Evolutionary conservation across 2,888 invertebrate genomes (phyloP).

Genomic region (Yponomeuta plumbellus): DNA sequence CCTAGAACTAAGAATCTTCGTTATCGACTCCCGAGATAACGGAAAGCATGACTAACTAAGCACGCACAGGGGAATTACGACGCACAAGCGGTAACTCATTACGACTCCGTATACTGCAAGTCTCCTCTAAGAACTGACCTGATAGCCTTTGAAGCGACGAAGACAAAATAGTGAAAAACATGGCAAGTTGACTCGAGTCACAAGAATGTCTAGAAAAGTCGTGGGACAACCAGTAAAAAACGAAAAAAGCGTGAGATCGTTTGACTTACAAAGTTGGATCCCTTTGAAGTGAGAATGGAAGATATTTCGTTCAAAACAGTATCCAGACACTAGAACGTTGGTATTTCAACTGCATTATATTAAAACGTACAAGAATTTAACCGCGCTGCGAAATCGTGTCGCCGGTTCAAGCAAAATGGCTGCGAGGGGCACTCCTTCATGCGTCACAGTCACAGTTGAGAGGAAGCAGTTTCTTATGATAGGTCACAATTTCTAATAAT

Average conservation of each 20-base stretch:
- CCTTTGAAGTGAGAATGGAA: neutral
- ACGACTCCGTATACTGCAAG: constrained; percentile 16
- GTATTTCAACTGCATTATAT: neutral
- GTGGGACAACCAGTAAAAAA: neutral
- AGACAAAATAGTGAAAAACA: neutral
- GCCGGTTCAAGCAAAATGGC: constrained; percentile 76
- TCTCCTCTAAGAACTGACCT: neutral
- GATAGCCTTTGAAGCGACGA: neutral
- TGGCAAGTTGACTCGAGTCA: neutral
- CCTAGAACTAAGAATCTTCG: neutral
- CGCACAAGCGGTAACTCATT: constrained; percentile 55
- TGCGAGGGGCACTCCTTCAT: constrained; percentile 75
- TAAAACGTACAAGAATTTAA: constrained; percentile 27
- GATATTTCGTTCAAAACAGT: neutral
- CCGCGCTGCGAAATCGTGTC: constrained; percentile 71
- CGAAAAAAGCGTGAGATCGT: neutral
- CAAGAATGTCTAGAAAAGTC: neutral
- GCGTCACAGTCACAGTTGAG: constrained; percentile 75
- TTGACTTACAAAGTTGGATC: neutral
- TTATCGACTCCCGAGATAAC: constrained; percentile 48
- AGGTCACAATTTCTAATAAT: constrained; percentile 32
- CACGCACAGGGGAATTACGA: constrained; percentile 64
- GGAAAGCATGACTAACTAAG: constrained; percentile 41
- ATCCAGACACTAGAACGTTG: neutral
- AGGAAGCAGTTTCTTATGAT: constrained; percentile 38